phyloP scores from a whole-genome alignment of 2,113 vertebrate genomes.

The Bubo blakistoni region DNA sequence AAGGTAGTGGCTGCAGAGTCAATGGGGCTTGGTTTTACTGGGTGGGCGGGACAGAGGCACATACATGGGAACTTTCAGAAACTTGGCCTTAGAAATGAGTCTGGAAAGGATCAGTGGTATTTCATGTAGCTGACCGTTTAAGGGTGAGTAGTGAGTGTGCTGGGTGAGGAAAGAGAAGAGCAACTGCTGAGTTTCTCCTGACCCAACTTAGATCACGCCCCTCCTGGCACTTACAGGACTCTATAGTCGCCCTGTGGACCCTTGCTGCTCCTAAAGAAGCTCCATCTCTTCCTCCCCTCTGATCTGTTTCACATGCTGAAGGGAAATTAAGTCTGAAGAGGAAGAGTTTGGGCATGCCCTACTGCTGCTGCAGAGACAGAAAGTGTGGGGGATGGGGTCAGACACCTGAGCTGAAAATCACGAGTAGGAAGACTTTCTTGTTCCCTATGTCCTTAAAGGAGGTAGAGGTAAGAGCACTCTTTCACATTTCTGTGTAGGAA shows the following conservation, averaged over 20 bases:
- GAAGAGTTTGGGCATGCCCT: not conserved
- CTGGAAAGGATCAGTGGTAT: not conserved
- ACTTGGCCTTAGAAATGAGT: not conserved
- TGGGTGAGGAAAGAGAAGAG: not conserved
- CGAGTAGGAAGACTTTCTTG: not conserved
- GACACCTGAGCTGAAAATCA: not conserved
- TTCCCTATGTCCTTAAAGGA: not conserved
- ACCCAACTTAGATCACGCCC: rapidly evolving
- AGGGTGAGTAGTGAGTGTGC: not conserved
- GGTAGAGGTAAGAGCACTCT: not conserved
- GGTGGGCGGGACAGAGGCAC: rapidly evolving
- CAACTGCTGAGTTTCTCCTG: not conserved
- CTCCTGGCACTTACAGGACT: not conserved
- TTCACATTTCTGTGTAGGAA: not conserved
- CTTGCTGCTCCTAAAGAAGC: not conserved
- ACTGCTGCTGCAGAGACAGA: not conserved
- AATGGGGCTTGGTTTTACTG: not conserved
- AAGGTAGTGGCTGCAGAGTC: not conserved
- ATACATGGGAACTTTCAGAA: not conserved
- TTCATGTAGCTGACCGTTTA: not conserved
- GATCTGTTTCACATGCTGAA: not conserved
- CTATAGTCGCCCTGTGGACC: not conserved
- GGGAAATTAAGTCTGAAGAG: not conserved
- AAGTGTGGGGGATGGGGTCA: not conserved
- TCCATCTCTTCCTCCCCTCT: not conserved